Base-by-base conservation (phyloP, 2,888 invertebrate genomes). In the Plebejus argus region DNA sequence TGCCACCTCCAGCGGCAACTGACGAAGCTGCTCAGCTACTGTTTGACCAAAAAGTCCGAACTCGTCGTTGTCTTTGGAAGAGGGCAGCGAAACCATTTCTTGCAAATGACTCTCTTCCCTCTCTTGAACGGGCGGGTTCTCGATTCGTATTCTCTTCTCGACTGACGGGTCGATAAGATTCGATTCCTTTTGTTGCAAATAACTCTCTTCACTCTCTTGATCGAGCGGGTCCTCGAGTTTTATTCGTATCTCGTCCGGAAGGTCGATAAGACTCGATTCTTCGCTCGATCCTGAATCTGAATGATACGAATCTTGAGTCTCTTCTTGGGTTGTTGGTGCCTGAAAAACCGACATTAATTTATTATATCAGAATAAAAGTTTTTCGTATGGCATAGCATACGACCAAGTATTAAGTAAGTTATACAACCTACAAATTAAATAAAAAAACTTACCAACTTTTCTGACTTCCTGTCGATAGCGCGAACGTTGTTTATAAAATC, bases 401-500 rank as follows among this genome's bases (percentile, higher is more conserved):
- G 20, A 61, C 20, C 20, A 23, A 12, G 20, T 23, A 61, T 8
- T 8, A 23, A 12, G 20, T 23, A 10, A 23, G 45, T 45, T 23
- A 18, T 23, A 20, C 18, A 61, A 23, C 20, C 23, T 61, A 61
- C 61, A 61, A 61, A 18, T 18, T 20, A 61, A 20, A 53, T 3
- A 20, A 35, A 18, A 18, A 70, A 70, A n/a, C 35, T 70, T 70
- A 70, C 70, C 70, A n/a, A 7, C 10, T 2, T 18, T 18, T 35
- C 23, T 70, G 7, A 5, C 53, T 53, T 53, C 53, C 15, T 53
- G 53, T 53, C 53, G 18, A 18, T 53, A 18, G 18, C 53, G 53
- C 53, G 5, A 53, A 53, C 53, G 28, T 35, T 35, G 12, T 33
- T 56, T 61, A 76, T 28, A 56, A 76, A 76, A 76, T 76, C 76